phyloP scores from a whole-genome alignment of 2,113 vertebrate species.

The Prunella himalayana region DNA sequence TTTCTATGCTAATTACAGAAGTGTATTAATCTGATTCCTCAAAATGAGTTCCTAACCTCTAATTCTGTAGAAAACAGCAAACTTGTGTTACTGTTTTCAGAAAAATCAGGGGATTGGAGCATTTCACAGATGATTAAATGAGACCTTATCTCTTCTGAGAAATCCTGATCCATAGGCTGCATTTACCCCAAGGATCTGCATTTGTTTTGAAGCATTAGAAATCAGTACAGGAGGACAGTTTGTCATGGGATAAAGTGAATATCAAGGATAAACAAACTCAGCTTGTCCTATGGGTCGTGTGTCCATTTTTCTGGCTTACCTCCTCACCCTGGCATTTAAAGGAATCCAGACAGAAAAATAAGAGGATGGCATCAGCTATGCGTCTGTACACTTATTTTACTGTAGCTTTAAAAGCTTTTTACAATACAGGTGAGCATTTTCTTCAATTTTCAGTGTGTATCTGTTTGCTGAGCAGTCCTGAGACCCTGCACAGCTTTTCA shows the following conservation, averaged over 20 bases:
- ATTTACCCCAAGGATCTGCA: not conserved
- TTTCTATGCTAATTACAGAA: not conserved
- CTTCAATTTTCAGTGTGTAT: not conserved
- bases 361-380: not conserved
- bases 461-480: not conserved
- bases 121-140: not conserved
- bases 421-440: not conserved
- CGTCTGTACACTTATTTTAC: not conserved
- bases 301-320: not conserved
- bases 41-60: not conserved
- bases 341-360: not conserved
- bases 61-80: not conserved
- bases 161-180: not conserved
- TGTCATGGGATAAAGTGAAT: not conserved
- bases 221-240: not conserved
- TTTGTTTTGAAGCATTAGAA: not conserved
- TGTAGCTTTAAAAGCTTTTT: not conserved
- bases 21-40: not conserved
- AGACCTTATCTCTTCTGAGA: not conserved
- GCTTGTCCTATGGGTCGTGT: not conserved
- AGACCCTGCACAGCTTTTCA: not conserved
- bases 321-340: not conserved
- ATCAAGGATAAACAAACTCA: not conserved
- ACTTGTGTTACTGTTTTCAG: not conserved
- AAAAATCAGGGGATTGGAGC: not conserved